Percentiles rank a stretch among this genome's conserved stretches.
phyloP scores from a whole-genome alignment of 2,113 vertebrate species.

The Tiliqua scincoides region DNA sequence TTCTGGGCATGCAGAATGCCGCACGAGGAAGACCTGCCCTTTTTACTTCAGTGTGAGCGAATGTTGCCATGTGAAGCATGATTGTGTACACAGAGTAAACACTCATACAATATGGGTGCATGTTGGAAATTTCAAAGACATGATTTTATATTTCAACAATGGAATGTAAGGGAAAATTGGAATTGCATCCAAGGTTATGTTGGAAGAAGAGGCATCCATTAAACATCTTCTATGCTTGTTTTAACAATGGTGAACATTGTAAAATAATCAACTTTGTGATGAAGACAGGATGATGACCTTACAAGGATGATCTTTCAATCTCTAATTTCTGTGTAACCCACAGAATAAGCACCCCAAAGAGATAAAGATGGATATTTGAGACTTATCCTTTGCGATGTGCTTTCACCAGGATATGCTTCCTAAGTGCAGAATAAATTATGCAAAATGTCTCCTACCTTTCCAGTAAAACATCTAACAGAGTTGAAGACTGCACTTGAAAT shows the following conservation, averaged over 20 bases:
- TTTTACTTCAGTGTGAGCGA: too few species aligned
- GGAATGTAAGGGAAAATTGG: too few species aligned
- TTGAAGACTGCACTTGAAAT: slow-evolving; percentile 79
- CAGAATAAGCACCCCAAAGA: slow-evolving; percentile 40
- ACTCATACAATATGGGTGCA: too few species aligned
- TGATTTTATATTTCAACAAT: too few species aligned
- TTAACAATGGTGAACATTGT: background rate
- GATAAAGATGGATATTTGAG: slow-evolving; percentile 48
- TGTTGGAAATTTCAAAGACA: too few species aligned
- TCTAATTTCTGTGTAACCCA: background rate
- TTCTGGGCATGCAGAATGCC: too few species aligned
- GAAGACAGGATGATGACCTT: background rate
- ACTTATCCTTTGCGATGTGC: slow-evolving; percentile 27
- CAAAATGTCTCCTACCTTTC: slow-evolving; percentile 70
- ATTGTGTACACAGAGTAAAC: too few species aligned
- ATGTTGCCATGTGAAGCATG: too few species aligned
- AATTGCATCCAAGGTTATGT: background rate
- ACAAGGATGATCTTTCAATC: background rate
- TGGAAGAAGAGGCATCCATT: background rate
- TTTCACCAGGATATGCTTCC: slow-evolving; percentile 52
- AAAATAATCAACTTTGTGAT: background rate
- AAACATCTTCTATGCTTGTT: background rate
- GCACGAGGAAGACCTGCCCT: too few species aligned
- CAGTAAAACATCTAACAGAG: slow-evolving; percentile 79
- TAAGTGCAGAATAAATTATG: slow-evolving; percentile 79